Percentiles rank a stretch among this genome's conserved stretches.
Conservation (phyloP, 2,113 vertebrate species). For the Upupa epops region DNA sequence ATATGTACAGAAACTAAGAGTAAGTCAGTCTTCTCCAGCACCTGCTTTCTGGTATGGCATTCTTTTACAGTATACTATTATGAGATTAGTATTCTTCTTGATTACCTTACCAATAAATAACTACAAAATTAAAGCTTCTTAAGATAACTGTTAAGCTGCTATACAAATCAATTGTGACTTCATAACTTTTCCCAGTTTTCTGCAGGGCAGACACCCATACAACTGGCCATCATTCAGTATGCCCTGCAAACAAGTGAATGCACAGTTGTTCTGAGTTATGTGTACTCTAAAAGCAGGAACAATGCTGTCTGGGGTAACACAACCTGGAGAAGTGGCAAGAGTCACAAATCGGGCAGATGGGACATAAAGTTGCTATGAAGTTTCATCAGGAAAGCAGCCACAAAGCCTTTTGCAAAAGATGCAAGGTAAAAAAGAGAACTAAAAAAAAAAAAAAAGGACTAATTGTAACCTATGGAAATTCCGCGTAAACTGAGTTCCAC, state of each 20-base stretch:
- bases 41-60: neutral
- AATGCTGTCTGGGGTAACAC: constrained; percentile 12
- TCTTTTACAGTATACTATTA: neutral
- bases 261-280: neutral
- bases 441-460: neutral
- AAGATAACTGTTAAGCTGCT: neutral
- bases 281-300: neutral
- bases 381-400: neutral
- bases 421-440: neutral
- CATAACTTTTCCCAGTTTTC: neutral
- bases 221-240: neutral
- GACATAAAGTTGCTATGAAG: neutral
- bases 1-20: neutral
- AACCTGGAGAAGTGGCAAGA: neutral
- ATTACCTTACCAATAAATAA: neutral
- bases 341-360: neutral
- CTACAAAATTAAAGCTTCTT: neutral
- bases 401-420: neutral
- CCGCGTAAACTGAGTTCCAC: neutral
- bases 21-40: neutral
- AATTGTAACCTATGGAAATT: neutral
- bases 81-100: neutral
- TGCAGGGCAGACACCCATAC: neutral
- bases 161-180: neutral
- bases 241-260: neutral